Evolutionary conservation across 2,888 invertebrate genomes (phyloP), one percentile per base, ranked within the genome.

Genomic region (Diachrysia chrysitis): DNA sequence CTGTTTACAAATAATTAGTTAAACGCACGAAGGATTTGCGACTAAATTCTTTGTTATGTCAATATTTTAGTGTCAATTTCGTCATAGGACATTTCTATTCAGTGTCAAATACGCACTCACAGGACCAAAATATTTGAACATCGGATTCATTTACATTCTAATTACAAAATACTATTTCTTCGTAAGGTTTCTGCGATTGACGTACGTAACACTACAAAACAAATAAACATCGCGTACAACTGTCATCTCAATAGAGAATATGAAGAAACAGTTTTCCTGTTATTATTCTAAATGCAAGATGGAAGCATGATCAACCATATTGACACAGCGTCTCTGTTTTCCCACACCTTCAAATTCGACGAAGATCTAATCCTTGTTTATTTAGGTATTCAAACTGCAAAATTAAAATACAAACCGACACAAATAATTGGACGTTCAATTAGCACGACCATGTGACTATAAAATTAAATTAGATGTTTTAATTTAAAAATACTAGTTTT

Each of bases 161-260:
- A 59, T 56, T 17, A 69, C 55, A 63, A 70, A 59, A 35, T 56
- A 32, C 29, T 17, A 62, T 53, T 73, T 75, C 71, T 69, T 48
- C 29, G 59, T 69, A 78, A 69, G 0, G 4, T 62, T 53, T 57
- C 55, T 63, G 46, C 53, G 61, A 73, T 65, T 89, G 89, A 90
- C 88, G 89, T 76, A 88, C 42, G 64, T 87, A 56, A 72, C 83
- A 85, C 85, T 58, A 25, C 55, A 48, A 58, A 68, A 76, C 66
- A 83, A 84, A 85, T 77, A 83, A 78, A 83, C 74, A 76, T 65
- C 6, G 29, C 42, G 37, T 32, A 64, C 73, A 59, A 63, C 55
- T 55, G 19, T 66, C 55, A 61, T 56, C 37, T 59, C 42, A 66
- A 6, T 61, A 63, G 54, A 56, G 56, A 66, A 71, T 67, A 9